Conservation (phyloP, 2,113 vertebrate genomes). For the Beaufortia kweichowensis region DNA sequence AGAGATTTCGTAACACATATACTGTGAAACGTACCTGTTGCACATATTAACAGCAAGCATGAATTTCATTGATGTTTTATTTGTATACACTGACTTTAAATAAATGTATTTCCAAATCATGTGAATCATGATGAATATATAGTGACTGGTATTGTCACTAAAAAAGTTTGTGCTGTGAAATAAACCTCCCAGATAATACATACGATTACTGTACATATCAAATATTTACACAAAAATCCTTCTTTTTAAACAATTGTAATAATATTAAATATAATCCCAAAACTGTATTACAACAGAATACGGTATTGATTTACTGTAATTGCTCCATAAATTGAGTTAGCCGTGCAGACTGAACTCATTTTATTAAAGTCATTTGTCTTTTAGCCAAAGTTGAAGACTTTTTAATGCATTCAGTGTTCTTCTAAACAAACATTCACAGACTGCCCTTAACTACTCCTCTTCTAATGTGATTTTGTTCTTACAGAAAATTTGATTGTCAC, state of each 20-base stretch:
- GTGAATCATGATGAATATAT: not conserved
- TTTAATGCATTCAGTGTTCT: not conserved
- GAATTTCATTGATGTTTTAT: not conserved
- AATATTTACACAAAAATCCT: not conserved
- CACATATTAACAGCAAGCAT: not conserved
- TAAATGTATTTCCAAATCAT: not conserved
- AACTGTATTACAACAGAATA: not conserved
- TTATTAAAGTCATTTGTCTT: not conserved
- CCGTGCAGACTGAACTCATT: not conserved
- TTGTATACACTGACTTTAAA: not conserved
- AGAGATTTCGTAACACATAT: not conserved
- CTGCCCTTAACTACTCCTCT: not conserved
- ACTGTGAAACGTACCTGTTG: not conserved
- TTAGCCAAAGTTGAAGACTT: not conserved
- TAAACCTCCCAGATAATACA: not conserved
- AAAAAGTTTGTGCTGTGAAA: too few species aligned
- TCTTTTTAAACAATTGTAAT: not conserved
- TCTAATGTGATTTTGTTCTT: too few species aligned
- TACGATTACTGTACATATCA: not conserved
- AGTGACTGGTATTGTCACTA: not conserved
- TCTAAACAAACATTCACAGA: not conserved
- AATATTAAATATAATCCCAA: too few species aligned
- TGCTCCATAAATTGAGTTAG: too few species aligned
- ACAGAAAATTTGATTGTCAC: too few species aligned
- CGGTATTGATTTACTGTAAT: not conserved